Evolutionary conservation across 2,888 invertebrate genomes (phyloP).

Genomic region (Zeuzera pyrina): DNA sequence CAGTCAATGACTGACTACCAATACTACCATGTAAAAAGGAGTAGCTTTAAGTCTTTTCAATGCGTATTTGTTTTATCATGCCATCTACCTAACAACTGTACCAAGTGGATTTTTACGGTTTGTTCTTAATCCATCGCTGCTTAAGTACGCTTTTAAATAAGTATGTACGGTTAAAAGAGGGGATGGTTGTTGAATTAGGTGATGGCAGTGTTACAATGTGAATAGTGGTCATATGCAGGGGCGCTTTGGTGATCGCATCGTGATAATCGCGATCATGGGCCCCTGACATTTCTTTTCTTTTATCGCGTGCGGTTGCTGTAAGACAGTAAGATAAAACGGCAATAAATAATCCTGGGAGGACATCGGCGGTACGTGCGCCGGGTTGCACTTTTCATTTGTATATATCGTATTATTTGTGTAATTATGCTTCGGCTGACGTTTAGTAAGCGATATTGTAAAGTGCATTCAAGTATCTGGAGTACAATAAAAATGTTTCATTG

Average conservation of each 20-base stretch:
- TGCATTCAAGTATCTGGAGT: too few species aligned
- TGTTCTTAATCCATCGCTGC: constrained; percentile 21
- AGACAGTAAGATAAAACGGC: constrained; percentile 66
- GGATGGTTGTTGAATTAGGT: constrained; percentile 18
- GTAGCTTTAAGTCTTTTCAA: constrained; percentile 47
- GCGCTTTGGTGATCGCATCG: constrained; percentile 56
- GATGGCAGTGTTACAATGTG: constrained; percentile 15
- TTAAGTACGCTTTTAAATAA: constrained; percentile 3
- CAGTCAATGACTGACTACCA: constrained; percentile 56
- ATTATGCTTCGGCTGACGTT: constrained; percentile 49
- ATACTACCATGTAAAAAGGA: constrained; percentile 41
- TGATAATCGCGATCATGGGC: constrained; percentile 65
- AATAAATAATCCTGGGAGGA: constrained; percentile 63
- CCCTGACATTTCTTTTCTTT: constrained; percentile 67
- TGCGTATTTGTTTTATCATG: constrained; percentile 46
- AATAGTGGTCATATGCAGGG: constrained; percentile 27
- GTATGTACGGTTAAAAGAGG: constrained; percentile 7
- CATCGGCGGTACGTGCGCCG: constrained; percentile 52
- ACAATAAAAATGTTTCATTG: too few species aligned
- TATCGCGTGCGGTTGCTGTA: constrained; percentile 56
- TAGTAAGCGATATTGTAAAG: constrained; percentile 40
- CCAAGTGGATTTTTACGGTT: not conserved
- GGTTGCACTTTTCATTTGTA: constrained; percentile 61
- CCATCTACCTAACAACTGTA: constrained; percentile 12
- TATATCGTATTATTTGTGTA: constrained; percentile 58